Base-by-base conservation (phyloP, 2,113 vertebrate species). In the Caretta caretta region DNA sequence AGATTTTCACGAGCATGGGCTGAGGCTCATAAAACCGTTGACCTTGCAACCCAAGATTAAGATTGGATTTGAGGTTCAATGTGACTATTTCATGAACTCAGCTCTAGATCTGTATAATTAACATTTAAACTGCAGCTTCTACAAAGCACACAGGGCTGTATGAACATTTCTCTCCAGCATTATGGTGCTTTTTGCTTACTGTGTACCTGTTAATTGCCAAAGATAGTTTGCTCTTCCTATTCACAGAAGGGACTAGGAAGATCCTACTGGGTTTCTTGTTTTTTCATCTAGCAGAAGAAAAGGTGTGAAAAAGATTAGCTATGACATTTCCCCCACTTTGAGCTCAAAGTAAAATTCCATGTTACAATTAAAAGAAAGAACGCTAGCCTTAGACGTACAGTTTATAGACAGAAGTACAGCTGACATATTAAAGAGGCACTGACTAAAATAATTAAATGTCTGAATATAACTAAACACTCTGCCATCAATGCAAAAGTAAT, bases 151-250 rank as follows among this genome's bases (percentile, higher is more conserved):
- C 57, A 46, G 38, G 22, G 22, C 54, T 89, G 50, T 86, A 25
- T 27, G 56, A 17, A 5, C 24, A 75, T 86, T 62, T 2, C 2
- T 51, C 72, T 76, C 49, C 42, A 20, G 31, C 84, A 69, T n/a
- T 56, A 6, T 59, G 56, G 57, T 27, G 59, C 38, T 65, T 93
- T 59, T 8, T 20, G 17, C 17, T 69, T n/a, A n/a, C 86, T 25
- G 1, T 29, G 6, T 10, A 72, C 2, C 3, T 1, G 0, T 46
- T 65, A 65, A 65, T 65, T 46, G 16, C 31, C 42, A 90, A 85
- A 79, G 75, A 72, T 27, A 53, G 38, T 51, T 82, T 87, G 17
- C 76, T n/a, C 22, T 83, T 79, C 53, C 50, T 49, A 49, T 54
- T 83, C 38, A 80, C 6, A 25, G 25, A 62, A 84, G 6, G 80